Base-by-base conservation (phyloP, 2,888 invertebrate species). In the Acanthosoma haemorrhoidale region DNA sequence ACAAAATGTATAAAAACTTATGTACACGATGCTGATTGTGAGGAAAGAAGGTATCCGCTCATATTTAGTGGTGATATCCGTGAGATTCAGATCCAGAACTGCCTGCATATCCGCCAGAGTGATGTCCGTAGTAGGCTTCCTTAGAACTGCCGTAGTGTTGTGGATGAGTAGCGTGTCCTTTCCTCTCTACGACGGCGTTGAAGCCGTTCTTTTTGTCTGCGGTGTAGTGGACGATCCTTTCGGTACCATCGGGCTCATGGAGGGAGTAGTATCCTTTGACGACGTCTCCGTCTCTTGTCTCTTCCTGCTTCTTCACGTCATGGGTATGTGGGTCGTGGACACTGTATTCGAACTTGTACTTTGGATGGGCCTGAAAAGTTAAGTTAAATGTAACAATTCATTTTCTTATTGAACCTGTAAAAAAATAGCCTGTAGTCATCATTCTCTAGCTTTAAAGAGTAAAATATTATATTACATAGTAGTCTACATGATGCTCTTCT, bases 251-350 rank as follows among this genome's bases (percentile, higher is more conserved):
- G 66, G 75, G 75, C 63, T 75, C 73, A 63, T 75, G 69, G 59
- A 75, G 73, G 25, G 79, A 80, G 77, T 81, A 81, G 75, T 80
- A 79, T 9, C 81, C 80, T 72, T 80, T 79, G 61, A 81, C 80
- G 71, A 78, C 78, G 72, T 81, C 80, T 3, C 81, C 81, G 67
- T 81, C 80, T 64, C 81, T 75, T n/a, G 80, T 79, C 75, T 81
- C 81, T 80, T 80, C 80, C 74, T 80, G 80, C 68, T 78, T 79
- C 75, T 81, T 81, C 70, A 81, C 79, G 73, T 81, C 81, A 73
- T 80, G 79, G n/a, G 80, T 80, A 74, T 81, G 80, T 21, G 80
- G 77, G 74, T 81, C 81, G 75, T 81, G 80, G 57, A 81, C 81
- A 64, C 79, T 79, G 74, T 81, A 81, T 71, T 80, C 81, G 77